Conservation (phyloP, 2,113 vertebrate genomes). For the Uropsilus gracilis region DNA sequence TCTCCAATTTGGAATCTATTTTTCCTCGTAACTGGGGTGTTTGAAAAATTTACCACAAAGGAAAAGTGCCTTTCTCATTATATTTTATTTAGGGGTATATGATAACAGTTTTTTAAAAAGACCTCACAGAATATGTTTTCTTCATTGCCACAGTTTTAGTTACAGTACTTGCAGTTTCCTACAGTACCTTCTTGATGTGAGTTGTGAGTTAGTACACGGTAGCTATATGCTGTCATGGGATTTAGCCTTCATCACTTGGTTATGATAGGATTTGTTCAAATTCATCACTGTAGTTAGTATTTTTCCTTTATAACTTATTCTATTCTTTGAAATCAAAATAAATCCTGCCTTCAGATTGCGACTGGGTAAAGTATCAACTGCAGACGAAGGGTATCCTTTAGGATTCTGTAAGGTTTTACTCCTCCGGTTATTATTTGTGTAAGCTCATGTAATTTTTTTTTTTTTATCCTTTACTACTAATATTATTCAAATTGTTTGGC, state of each 20-base stretch:
- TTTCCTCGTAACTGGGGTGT: neutral
- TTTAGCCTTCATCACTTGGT: neutral
- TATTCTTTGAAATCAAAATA: neutral
- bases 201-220: neutral
- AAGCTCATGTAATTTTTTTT: no score
- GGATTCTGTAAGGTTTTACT: neutral
- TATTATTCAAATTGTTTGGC: no score
- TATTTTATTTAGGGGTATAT: neutral
- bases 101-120: no score
- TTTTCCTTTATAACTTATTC: neutral
- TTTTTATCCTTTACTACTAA: no score
- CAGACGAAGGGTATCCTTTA: no score
- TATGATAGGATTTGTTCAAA: neutral
- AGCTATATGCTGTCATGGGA: neutral
- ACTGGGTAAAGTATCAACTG: neutral
- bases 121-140: no score
- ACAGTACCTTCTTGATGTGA: no score
- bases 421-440: neutral
- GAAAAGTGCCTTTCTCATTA: neutral
- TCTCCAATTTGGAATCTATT: neutral
- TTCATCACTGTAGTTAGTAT: neutral
- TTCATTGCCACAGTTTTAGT: no score
- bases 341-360: neutral
- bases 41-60: neutral
- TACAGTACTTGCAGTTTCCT: no score